Evolutionary conservation across 2,888 invertebrate genomes (phyloP).

Genomic region (Ganaspis brasiliensis): DNA sequence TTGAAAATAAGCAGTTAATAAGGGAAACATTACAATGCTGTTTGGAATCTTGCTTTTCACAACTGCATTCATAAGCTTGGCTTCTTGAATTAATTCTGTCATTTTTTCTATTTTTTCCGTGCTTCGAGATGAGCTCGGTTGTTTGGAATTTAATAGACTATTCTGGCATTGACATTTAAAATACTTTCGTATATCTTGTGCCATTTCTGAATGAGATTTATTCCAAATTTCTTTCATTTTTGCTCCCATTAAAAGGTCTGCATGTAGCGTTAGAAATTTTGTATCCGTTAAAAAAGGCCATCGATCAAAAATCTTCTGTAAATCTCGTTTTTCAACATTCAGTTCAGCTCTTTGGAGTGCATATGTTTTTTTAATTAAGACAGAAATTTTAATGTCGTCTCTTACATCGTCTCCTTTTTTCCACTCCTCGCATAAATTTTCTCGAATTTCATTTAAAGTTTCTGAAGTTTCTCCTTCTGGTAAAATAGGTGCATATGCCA

Average conservation of each 20-base stretch:
- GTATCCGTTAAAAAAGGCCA: conserved; percentile 8
- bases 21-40: neutral
- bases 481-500: neutral
- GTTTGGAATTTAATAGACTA: neutral
- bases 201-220: neutral
- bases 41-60: neutral
- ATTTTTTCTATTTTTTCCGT: conserved; percentile 2
- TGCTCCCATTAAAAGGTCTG: neutral
- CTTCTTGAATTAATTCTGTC: neutral
- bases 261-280: neutral
- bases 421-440: neutral
- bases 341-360: neutral
- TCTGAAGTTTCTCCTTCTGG: neutral
- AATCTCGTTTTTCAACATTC: neutral
- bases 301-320: neutral
- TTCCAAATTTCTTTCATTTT: neutral
- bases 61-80: neutral
- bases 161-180: neutral
- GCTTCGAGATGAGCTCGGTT: too few species aligned
- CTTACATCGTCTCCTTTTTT: neutral
- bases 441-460: neutral
- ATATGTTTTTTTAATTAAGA: conserved; percentile 12
- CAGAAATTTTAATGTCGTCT: neutral
- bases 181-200: neutral
- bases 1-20: neutral